Percentiles rank a stretch among this genome's conserved stretches.
Conservation (phyloP, 64 coral and sea anemone species). For the Porites lutea region DNA sequence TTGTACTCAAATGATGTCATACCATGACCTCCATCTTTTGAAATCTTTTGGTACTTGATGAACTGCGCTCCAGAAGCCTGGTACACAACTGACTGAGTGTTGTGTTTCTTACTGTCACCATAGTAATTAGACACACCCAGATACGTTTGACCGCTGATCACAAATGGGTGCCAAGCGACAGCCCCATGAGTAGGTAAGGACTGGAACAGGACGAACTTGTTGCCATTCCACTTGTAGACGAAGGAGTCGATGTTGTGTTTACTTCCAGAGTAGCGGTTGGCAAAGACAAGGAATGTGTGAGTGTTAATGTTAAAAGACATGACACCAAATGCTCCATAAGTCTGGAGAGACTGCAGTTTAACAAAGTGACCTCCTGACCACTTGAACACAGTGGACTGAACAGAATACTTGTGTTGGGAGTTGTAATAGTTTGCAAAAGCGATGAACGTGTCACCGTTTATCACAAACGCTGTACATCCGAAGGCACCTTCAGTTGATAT, state of each 20-base stretch:
- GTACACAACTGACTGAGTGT: slow-evolving; percentile 13
- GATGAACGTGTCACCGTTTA: background rate
- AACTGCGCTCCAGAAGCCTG: slow-evolving; percentile 11
- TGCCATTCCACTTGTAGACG: slow-evolving; percentile 31
- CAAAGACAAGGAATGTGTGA: slow-evolving; percentile 40
- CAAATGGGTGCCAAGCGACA: background rate
- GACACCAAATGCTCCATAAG: slow-evolving; percentile 38
- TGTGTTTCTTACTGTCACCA: slow-evolving; percentile 13
- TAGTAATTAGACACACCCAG: background rate
- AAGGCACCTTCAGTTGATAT: background rate
- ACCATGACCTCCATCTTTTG: background rate
- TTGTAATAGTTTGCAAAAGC: background rate
- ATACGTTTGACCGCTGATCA: slow-evolving; percentile 28
- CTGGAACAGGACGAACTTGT: slow-evolving; percentile 34
- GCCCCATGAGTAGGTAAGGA: background rate
- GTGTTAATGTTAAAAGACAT: slow-evolving; percentile 44
- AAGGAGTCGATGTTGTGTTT: background rate
- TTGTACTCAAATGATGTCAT: background rate
- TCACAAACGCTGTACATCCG: background rate
- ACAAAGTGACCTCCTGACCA: no score
- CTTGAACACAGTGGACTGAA: no score
- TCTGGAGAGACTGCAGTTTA: slow-evolving; percentile 26
- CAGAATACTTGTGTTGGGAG: background rate
- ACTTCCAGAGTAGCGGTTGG: background rate
- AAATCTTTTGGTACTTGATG: background rate